A percentile compares a stretch with the other conserved stretches of the same genome.
Evolutionary conservation across 2,113 vertebrate genomes (phyloP).

Genomic region (Seriola rivoliana): DNA sequence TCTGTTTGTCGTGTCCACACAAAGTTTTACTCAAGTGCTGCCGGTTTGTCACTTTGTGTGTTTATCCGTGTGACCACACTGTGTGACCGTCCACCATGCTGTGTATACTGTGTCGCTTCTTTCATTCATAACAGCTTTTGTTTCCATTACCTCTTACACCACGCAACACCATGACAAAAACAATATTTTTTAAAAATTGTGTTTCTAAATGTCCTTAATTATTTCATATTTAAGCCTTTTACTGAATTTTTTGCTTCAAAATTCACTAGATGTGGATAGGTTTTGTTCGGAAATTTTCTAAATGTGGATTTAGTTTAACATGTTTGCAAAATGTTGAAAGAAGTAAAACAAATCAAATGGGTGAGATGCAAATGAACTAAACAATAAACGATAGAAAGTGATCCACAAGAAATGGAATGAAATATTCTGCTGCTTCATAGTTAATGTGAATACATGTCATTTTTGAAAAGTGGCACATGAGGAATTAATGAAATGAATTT

Average conservation of each 20-base stretch:
- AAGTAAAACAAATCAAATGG: neutral
- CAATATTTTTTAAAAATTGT: neutral
- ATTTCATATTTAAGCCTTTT: constrained; percentile 24
- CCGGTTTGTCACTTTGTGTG: constrained; percentile 44
- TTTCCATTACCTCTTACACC: constrained; percentile 29
- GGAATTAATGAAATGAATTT: neutral
- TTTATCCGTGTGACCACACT: constrained; percentile 5
- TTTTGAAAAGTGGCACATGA: constrained; percentile 2
- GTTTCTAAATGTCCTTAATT: neutral
- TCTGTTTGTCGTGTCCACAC: constrained; percentile 17
- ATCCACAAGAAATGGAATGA: neutral
- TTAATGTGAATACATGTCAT: neutral
- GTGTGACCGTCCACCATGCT: constrained; percentile 8
- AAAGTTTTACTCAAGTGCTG: neutral
- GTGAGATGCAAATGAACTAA: neutral
- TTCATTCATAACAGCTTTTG: neutral
- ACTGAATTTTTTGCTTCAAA: neutral
- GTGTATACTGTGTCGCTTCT: neutral
- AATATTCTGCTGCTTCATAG: neutral
- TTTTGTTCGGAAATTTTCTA: neutral
- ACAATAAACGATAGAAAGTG: neutral
- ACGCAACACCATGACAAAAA: constrained; percentile 18
- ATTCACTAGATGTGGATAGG: neutral
- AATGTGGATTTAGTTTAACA: neutral
- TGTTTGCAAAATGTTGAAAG: neutral